Base-by-base conservation (phyloP, 2,797 vertebrate species). In the Danio aesculapii region DNA sequence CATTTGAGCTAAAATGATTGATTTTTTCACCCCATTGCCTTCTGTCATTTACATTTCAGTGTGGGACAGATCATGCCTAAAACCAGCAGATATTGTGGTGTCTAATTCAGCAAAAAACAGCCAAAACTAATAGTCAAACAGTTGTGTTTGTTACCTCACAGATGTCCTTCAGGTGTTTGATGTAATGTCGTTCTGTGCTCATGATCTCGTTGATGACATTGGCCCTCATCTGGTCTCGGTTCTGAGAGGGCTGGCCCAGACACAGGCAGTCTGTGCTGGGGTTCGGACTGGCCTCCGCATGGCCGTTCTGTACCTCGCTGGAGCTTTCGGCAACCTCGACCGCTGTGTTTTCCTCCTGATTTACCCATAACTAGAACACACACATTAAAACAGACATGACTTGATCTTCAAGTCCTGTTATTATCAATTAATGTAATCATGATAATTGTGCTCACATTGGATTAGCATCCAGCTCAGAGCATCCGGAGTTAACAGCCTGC, bases 201-300 rank as follows among this genome's bases (percentile, higher is more conserved):
- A 99, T 98, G 90, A 99, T 98, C 91, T 99, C 97, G 79, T 98
- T 98, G 93, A 99, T 98, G 93, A 99, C 98, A n/a, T 98, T 99
- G 80, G 98, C 97, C 89, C 98, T 97, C 98, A 99, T 99, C 93
- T 99, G 97, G 93, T 98, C 97, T n/a, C 97, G 94, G 94, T 99
- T 98, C 92, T 99, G 98, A 55, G 97, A 94, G 64, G 96, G 96
- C 63, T 97, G 95, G 90, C 97, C 96, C 82, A 99, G 93, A 88
- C 97, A 99, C 79, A 99, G 94, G 92, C 98, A 99, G 92, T 99
- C 97, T 66, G 96, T 95, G 86, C 94, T 95, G 46, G 97, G 95
- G 88, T 94, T 87, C 5, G 86, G 86, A 74, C 86, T 87, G 61
- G 81, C 75, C 87, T 96, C 98, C 91, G 98, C 90, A 88, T 99